A percentile compares a stretch with the other conserved stretches of the same genome.
These are phyloP conservation scores for Sipha flava DNA, from an alignment of 1,140 invertebrate species.

Conservation along the genomic window DNA sequence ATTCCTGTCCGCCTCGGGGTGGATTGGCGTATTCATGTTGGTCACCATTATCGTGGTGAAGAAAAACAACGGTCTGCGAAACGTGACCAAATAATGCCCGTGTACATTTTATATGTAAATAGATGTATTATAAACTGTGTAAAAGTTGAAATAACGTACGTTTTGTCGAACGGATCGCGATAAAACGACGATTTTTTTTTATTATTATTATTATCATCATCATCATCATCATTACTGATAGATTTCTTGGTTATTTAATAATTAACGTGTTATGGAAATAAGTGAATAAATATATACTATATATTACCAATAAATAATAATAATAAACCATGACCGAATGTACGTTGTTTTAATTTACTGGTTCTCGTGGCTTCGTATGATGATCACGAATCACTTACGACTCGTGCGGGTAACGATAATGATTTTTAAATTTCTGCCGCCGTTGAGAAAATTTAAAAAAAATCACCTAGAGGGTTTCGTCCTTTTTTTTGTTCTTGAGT, in stretches of 20 bases:
- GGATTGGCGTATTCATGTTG: slow-evolving; percentile 48
- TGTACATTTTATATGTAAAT: background rate
- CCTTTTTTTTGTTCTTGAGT: no score
- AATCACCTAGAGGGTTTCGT: no score
- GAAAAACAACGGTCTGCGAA: slow-evolving; percentile 38
- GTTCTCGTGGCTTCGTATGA: no score
- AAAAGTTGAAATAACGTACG: background rate
- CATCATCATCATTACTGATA: background rate
- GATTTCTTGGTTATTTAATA: background rate
- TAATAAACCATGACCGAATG: no score
- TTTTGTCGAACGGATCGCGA: background rate
- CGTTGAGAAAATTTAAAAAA: no score
- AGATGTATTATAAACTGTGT: background rate
- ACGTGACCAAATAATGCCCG: slow-evolving; percentile 23
- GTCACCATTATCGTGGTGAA: slow-evolving; percentile 35
- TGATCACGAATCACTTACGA: no score
- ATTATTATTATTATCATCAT: background rate
- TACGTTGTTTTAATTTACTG: no score
- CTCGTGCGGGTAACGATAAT: no score
- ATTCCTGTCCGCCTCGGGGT: slow-evolving; percentile 48
- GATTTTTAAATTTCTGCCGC: no score
- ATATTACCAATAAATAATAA: no score
- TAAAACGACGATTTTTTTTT: background rate
- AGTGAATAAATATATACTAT: no score
- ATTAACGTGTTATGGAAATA: background rate